Conservation (phyloP, 2,797 vertebrate species). For the Trichosurus vulpecula region DNA sequence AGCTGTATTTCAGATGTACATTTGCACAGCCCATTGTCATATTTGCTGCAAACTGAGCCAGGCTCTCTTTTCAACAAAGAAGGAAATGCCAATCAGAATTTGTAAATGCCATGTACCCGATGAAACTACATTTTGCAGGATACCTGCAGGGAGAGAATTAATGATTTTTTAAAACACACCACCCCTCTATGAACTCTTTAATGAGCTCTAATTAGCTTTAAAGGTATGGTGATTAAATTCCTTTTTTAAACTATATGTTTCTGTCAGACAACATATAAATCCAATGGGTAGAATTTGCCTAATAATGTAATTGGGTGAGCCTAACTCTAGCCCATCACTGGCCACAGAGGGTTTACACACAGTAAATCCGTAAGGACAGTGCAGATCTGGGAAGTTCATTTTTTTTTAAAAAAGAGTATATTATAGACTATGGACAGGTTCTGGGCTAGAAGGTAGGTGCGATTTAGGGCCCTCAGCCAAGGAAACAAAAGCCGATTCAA, state of each 20-base stretch:
- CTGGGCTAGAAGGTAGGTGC: constrained; percentile 18
- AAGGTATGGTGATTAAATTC: constrained; percentile 40
- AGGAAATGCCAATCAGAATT: constrained; percentile 81
- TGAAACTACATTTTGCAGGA: constrained; percentile 74
- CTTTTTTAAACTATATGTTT: constrained; percentile 31
- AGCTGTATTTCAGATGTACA: constrained; percentile 81
- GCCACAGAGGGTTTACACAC: background rate
- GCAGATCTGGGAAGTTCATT: background rate
- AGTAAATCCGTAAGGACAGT: background rate
- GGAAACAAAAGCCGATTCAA: constrained; percentile 34
- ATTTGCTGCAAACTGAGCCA: constrained; percentile 83
- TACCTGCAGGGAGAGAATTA: constrained; percentile 66
- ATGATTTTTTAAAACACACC: constrained; percentile 70
- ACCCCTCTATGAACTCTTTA: constrained; percentile 62
- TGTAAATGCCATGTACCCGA: constrained; percentile 61
- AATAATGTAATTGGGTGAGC: constrained; percentile 55
- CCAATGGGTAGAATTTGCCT: constrained; percentile 49
- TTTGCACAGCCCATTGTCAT: constrained; percentile 82
- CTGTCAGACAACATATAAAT: constrained; percentile 58
- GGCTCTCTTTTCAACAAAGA: constrained; percentile 72
- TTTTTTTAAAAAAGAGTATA: background rate
- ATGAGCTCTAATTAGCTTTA: constrained; percentile 70
- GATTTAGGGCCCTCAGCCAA: background rate
- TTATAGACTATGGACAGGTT: constrained; percentile 3
- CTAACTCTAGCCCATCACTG: background rate